Conservation (phyloP, 2,797 vertebrate species). For the Peromyscus melanophrys region DNA sequence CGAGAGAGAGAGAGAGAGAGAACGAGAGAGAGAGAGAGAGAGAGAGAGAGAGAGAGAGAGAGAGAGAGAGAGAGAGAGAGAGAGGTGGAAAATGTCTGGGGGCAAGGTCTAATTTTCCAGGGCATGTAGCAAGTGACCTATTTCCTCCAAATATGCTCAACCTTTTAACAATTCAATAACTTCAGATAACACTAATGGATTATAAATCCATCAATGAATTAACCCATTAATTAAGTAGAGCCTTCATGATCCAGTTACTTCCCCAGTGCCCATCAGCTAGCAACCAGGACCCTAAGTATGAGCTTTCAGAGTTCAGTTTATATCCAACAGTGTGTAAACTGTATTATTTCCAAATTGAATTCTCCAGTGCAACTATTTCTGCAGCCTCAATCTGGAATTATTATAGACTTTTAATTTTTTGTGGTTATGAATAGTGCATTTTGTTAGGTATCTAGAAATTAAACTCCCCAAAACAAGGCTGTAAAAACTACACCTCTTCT, state of each 20-base stretch:
- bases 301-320: not conserved
- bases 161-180: not conserved
- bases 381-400: not conserved
- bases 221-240: not conserved
- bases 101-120: not conserved
- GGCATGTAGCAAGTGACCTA: not conserved
- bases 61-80: not conserved
- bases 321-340: not conserved
- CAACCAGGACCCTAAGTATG: not conserved
- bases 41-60: not conserved
- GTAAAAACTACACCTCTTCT: constrained; percentile 7
- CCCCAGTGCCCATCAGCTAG: not conserved
- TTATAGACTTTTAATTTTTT: not conserved
- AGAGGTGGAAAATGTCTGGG: not conserved
- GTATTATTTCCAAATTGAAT: not conserved
- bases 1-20: too few relatives aligned
- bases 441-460: constrained; percentile 14
- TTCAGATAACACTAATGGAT: not conserved
- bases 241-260: not conserved
- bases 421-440: not conserved
- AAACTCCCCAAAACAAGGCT: not conserved
- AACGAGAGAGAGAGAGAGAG: too few relatives aligned
- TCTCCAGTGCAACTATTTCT: not conserved
- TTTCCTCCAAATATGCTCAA: not conserved
- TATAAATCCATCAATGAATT: not conserved